phyloP scores from a whole-genome alignment of 2,113 vertebrate genomes.

The Callocephalon fimbriatum region DNA sequence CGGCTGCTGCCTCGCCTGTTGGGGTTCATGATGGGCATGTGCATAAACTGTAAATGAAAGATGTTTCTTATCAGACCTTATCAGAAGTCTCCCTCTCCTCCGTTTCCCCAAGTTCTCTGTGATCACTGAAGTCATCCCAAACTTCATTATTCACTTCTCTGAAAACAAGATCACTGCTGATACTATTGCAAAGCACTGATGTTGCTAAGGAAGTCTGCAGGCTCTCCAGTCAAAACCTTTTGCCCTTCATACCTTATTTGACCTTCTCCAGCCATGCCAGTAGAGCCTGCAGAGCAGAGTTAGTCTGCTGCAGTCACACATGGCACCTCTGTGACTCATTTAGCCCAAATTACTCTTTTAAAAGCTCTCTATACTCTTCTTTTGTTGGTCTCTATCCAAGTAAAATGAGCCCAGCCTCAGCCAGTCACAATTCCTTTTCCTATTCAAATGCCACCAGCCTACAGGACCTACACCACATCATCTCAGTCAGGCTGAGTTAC shows the following conservation, averaged over 20 bases:
- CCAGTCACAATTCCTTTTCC: neutral
- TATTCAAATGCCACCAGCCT: neutral
- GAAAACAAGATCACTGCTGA: neutral
- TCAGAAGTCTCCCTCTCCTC: neutral
- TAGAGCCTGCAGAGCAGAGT: neutral
- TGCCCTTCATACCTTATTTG: fast-evolving
- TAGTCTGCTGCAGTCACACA: neutral
- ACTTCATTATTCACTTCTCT: neutral
- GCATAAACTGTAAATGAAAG: conserved; percentile 32
- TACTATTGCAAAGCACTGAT: neutral
- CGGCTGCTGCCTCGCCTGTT: neutral
- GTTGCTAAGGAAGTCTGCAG: neutral
- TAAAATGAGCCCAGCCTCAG: neutral
- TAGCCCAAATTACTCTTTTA: neutral
- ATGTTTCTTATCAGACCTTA: neutral
- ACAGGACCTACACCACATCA: neutral
- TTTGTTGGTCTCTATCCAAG: neutral
- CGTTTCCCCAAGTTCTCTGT: neutral
- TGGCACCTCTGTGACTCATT: neutral
- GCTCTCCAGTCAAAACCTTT: neutral
- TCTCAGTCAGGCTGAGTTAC: neutral
- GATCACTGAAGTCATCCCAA: neutral
- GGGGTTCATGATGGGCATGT: neutral
- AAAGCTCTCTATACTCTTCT: neutral
- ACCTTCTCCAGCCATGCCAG: neutral